Conservation (phyloP, 1,140 invertebrate genomes). For the Apis florea region DNA sequence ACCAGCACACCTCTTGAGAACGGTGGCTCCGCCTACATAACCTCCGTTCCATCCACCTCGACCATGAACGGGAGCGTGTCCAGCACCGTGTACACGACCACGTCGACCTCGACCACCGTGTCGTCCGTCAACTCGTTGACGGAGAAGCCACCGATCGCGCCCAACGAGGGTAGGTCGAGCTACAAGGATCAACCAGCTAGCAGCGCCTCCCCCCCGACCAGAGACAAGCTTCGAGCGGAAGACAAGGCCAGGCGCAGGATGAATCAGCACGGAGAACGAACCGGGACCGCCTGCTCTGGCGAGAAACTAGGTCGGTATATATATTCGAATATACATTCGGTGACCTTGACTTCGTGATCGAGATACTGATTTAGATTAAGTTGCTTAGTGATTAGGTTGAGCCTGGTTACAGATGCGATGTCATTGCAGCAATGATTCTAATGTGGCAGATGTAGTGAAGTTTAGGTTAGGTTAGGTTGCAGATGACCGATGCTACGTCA, state of each 20-base stretch:
- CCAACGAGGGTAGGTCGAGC: slow-evolving; percentile 64
- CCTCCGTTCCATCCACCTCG: slow-evolving; percentile 44
- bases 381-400: background rate
- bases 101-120: slow-evolving; percentile 28
- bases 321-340: background rate
- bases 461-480: too few species aligned
- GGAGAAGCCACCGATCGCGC: slow-evolving; percentile 73
- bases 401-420: background rate
- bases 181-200: slow-evolving; percentile 85
- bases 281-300: slow-evolving; percentile 54
- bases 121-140: slow-evolving; percentile 36
- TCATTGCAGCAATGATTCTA: too few species aligned
- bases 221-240: slow-evolving; percentile 87
- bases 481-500: too few species aligned
- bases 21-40: slow-evolving; percentile 61
- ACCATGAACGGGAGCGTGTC: slow-evolving; percentile 41
- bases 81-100: slow-evolving; percentile 34
- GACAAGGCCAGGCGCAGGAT: slow-evolving; percentile 83
- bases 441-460: too few species aligned
- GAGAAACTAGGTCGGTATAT: slow-evolving; percentile 74
- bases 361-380: background rate
- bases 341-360: background rate
- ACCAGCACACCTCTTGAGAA: slow-evolving; percentile 67
- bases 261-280: slow-evolving; percentile 73
- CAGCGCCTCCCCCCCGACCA: slow-evolving; percentile 86